Base-by-base conservation (phyloP, 2,888 invertebrate genomes). In the Sycophila texana region DNA sequence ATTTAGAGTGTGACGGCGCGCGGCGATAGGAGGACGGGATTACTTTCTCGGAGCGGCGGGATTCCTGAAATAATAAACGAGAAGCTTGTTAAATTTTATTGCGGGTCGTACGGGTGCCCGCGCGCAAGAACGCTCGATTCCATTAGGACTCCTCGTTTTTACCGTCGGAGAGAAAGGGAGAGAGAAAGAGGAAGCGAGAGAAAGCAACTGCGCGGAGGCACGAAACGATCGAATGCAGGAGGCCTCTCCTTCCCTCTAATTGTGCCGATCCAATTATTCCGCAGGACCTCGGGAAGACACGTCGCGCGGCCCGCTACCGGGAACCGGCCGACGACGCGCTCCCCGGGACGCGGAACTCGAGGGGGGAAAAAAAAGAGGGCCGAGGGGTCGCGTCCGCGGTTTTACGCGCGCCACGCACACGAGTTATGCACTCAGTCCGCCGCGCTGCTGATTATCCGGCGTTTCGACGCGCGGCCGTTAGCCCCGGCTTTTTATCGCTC, bases 31-130 rank as follows among this genome's bases (percentile, higher is more conserved):
- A 58, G 83, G 82, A 83, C 80, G 84, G 71, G 71, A 85, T 83
- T 83, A 83, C 83, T 82, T 80, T 74, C 80, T 82, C 79, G 60
- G 82, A 82, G 82, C 65, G 67, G 82, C 83, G 79, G 81, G 83
- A 86, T 85, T 86, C 86, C 86, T 83, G 82, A 87, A 88, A 87
- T 87, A 87, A 87, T 86, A 87, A 87, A 87, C 86, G 85, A 83
- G 83, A 85, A 83, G 81, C 87, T 87, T 87, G 87, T 88, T 88
- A 87, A 88, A 87, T 88, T 88, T 87, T 87, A 88, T 87, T 87
- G 86, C 84, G 81, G 80, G 77, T 70, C 77, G 83, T 74, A 66
- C 66, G 65, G 81, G 82, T 77, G 78, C 77, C 77, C 83, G 73
- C 79, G 47, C 57, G n/a, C 63, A 86, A 86, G 84, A 84, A 85